A percentile compares a stretch with the other conserved stretches of the same genome.
Evolutionary conservation across 2,797 vertebrate genomes (phyloP).

Genomic region (Sebastes cheni): DNA sequence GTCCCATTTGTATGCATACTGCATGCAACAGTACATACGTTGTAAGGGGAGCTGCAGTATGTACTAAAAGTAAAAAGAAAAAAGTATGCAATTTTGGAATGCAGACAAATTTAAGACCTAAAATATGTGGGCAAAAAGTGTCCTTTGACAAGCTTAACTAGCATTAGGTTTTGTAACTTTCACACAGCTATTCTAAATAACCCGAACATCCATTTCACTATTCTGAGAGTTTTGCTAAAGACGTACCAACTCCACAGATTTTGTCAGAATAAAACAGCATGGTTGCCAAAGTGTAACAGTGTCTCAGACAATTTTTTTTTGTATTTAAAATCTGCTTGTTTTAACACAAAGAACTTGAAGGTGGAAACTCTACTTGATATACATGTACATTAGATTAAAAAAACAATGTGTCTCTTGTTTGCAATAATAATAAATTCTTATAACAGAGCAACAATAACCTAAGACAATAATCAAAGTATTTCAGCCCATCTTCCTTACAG

Average conservation of each 20-base stretch:
- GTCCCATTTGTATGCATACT: too few relatives aligned
- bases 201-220: neutral
- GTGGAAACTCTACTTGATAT: neutral
- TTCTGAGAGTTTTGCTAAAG: neutral
- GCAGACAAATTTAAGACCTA: neutral
- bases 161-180: neutral
- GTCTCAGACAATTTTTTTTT: neutral
- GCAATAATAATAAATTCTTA: neutral
- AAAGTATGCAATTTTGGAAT: too few relatives aligned
- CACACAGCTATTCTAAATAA: neutral
- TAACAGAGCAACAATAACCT: neutral
- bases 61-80: too few relatives aligned
- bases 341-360: neutral
- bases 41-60: too few relatives aligned
- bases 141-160: neutral
- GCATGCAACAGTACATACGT: too few relatives aligned
- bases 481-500: neutral
- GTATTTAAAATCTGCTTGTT: too few relatives aligned
- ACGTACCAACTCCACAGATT: neutral
- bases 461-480: neutral
- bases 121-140: neutral
- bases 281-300: neutral
- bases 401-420: neutral
- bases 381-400: neutral
- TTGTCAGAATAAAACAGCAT: neutral